Percentiles rank a stretch among this genome's conserved stretches.
Conservation (phyloP, 2,113 vertebrate species). For the Saimiri boliviensis region DNA sequence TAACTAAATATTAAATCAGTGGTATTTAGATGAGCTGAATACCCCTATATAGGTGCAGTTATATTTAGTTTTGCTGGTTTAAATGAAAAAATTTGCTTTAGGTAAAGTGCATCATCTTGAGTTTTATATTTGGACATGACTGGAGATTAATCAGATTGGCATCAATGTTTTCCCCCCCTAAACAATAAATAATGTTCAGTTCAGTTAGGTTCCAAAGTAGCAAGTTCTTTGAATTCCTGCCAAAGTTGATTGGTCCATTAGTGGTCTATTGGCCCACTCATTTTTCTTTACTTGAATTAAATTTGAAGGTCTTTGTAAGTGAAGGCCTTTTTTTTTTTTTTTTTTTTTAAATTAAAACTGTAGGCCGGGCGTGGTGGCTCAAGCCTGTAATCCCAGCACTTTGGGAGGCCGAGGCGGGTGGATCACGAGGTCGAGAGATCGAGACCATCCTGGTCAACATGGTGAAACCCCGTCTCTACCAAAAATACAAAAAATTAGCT, state of each 20-base stretch:
- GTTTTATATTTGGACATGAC: neutral
- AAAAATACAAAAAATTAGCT: too few relatives aligned
- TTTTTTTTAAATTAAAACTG: neutral
- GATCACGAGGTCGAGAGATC: too few relatives aligned
- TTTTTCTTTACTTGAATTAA: conserved; percentile 11
- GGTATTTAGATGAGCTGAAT: neutral
- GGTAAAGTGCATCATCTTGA: neutral
- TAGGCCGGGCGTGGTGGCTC: too few relatives aligned
- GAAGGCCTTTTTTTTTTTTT: neutral
- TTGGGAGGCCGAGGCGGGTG: too few relatives aligned
- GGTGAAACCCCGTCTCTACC: too few relatives aligned
- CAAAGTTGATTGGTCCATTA: neutral
- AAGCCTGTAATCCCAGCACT: too few relatives aligned
- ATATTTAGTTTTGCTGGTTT: neutral
- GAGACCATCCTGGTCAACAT: too few relatives aligned
- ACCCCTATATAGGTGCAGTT: neutral
- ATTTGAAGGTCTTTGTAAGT: neutral
- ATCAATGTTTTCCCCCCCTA: neutral
- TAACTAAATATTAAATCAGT: neutral
- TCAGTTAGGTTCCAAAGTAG: neutral
- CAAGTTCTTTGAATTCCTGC: conserved; percentile 37
- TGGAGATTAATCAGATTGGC: neutral
- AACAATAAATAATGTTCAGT: neutral
- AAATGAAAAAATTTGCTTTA: neutral
- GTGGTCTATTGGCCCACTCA: neutral